Conservation (phyloP, 2,888 invertebrate genomes). For the Tipula vernalis region DNA sequence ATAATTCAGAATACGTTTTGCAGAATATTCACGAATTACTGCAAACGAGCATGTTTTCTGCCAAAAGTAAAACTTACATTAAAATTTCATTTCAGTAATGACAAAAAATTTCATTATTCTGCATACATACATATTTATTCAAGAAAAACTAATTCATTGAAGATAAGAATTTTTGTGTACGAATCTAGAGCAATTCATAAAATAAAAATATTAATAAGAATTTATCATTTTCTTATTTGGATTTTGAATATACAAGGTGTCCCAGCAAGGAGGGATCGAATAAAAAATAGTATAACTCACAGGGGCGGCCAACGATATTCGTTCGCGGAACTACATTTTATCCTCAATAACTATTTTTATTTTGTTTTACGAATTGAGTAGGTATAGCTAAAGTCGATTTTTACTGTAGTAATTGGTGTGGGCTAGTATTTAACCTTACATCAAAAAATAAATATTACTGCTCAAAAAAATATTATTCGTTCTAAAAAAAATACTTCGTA, state of each 20-base stretch:
- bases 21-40: not conserved
- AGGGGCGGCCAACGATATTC: too few species aligned
- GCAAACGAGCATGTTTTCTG: not conserved
- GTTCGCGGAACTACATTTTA: too few species aligned
- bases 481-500: too few species aligned
- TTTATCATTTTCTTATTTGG: not conserved
- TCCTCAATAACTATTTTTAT: too few species aligned
- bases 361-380: too few species aligned
- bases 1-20: not conserved
- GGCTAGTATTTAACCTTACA: too few species aligned
- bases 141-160: not conserved
- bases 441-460: too few species aligned
- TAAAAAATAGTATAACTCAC: too few species aligned
- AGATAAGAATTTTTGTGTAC: not conserved
- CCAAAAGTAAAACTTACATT: not conserved
- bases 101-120: not conserved
- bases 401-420: too few species aligned
- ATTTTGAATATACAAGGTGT: not conserved
- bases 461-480: too few species aligned
- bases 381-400: too few species aligned
- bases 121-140: not conserved
- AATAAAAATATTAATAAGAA: not conserved
- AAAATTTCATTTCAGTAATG: not conserved
- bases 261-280: too few species aligned
- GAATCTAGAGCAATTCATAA: not conserved